Conservation (phyloP, 2,113 vertebrate genomes). For the Xiphophorus maculatus region DNA sequence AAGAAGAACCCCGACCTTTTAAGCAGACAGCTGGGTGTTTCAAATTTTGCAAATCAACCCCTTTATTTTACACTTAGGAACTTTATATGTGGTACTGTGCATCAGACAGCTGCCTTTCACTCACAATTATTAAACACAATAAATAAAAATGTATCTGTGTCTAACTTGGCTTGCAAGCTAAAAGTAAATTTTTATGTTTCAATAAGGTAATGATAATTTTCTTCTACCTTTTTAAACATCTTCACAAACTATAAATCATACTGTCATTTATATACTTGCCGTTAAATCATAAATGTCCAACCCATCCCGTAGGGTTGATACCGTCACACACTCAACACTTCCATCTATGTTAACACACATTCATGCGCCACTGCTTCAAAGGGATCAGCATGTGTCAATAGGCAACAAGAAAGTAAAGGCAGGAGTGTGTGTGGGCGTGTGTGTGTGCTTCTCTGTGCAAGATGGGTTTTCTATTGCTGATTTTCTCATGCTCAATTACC, state of each 20-base stretch:
- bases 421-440: conserved; percentile 9
- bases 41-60: too few relatives aligned
- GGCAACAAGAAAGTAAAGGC: conserved; percentile 24
- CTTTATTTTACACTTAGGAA: too few relatives aligned
- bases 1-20: too few relatives aligned
- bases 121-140: not conserved
- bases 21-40: too few relatives aligned
- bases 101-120: not conserved
- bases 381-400: conserved; percentile 23
- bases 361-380: conserved; percentile 7
- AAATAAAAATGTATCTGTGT: not conserved
- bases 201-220: not conserved
- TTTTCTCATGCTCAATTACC: conserved; percentile 84
- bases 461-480: conserved; percentile 77
- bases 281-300: not conserved
- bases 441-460: conserved; percentile 39
- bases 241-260: not conserved
- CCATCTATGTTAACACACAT: conserved; percentile 1
- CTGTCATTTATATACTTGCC: not conserved
- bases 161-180: not conserved
- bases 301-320: conserved; percentile 3
- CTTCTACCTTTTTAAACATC: not conserved
- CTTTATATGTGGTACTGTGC: not conserved
- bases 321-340: not conserved
- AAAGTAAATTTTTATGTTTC: not conserved